phyloP scores from a whole-genome alignment of 1,140 invertebrate species.

The Pollicipes pollicipes region DNA sequence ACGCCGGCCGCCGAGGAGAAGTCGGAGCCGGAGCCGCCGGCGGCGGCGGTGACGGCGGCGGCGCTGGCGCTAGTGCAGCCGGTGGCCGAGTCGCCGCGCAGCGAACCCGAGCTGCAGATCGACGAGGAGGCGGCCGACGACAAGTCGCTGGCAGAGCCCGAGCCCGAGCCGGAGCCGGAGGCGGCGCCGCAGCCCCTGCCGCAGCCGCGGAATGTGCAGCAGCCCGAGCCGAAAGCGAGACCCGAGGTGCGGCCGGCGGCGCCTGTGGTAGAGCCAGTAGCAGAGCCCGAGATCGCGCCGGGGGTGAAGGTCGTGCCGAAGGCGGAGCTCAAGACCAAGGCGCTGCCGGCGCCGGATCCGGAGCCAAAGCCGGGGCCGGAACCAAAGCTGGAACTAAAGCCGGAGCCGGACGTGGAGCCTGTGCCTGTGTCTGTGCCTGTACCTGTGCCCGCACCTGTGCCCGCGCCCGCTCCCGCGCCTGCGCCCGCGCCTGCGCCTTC shows the following conservation, averaged over 20 bases:
- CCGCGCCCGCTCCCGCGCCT: no score
- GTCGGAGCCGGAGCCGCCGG: not conserved
- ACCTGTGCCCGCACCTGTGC: no score
- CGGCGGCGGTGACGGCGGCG: not conserved
- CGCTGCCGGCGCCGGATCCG: not conserved
- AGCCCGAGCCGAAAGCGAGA: not conserved
- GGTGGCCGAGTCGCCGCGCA: not conserved
- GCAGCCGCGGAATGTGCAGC: not conserved
- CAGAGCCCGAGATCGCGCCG: no score
- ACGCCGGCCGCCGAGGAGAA: not conserved
- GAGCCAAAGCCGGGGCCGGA: not conserved
- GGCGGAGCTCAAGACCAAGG: no score
- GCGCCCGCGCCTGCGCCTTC: no score
- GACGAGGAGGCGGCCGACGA: not conserved
- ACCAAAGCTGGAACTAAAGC: no score
- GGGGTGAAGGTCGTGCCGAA: no score
- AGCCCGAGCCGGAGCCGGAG: not conserved
- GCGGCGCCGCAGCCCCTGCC: not conserved
- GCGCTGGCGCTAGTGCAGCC: not conserved
- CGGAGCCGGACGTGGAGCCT: no score
- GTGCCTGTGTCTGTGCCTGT: no score
- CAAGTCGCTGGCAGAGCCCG: not conserved
- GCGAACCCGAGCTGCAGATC: conserved; percentile 1
- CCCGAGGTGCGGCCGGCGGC: no score
- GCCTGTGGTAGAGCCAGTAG: no score